Evolutionary conservation across 2,113 vertebrate species (phyloP).

Genomic region (Corythornis vintsioides): DNA sequence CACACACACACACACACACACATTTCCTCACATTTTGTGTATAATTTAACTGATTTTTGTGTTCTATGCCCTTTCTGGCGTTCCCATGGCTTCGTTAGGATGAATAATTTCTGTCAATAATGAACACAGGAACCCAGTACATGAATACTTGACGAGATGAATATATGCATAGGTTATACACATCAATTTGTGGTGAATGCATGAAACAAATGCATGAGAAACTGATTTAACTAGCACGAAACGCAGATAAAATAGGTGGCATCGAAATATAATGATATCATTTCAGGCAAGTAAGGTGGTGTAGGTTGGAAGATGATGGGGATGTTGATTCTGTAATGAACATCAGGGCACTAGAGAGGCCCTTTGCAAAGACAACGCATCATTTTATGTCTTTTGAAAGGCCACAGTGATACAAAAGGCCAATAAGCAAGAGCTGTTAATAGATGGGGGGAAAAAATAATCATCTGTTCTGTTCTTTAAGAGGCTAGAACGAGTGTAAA

Average conservation of each 20-base stretch:
- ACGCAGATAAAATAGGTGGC: slow-evolving; percentile 51
- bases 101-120: slow-evolving; percentile 73
- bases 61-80: slow-evolving; percentile 50
- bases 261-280: slow-evolving; percentile 54
- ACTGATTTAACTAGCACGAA: slow-evolving; percentile 49
- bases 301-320: neutral
- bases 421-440: neutral
- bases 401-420: neutral
- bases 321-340: slow-evolving; percentile 37
- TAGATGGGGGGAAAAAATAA: neutral
- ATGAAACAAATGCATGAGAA: slow-evolving; percentile 66
- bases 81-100: slow-evolving; percentile 61
- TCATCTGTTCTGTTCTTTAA: slow-evolving; percentile 7
- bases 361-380: slow-evolving; percentile 1
- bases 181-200: slow-evolving; percentile 62
- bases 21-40: slow-evolving; percentile 26
- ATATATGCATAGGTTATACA: slow-evolving; percentile 71
- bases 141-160: slow-evolving; percentile 73
- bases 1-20: neutral
- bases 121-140: slow-evolving; percentile 63
- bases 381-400: neutral
- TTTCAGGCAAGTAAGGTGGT: slow-evolving; percentile 20
- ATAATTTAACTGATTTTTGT: slow-evolving; percentile 65
- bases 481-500: neutral
- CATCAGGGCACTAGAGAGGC: neutral